Evolutionary conservation across 2,113 vertebrate species (phyloP), one percentile per base, ranked within the genome.

Genomic region (Caretta caretta): DNA sequence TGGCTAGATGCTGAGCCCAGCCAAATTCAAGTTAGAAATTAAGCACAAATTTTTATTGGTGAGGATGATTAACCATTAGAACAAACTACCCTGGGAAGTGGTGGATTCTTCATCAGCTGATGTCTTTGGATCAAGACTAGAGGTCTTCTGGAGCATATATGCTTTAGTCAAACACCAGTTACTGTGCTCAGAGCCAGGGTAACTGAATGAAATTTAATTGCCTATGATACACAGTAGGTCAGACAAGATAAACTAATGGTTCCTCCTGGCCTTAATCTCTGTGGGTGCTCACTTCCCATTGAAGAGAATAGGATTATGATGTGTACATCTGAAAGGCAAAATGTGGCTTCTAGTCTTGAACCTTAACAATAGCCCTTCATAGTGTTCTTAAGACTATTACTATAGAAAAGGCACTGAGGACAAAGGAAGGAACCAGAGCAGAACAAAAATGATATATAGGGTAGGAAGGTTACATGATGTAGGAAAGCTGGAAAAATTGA

Each of bases 381-480:
- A 84, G 51, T n/a, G 1, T 92, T 65, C 27, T n/a, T 31, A 46
- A 65, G 38, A 82, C 38, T 16, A n/a, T n/a, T 78, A 54, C 38
- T 0, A 3, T 83, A 69, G 19, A 35, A 95, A 97, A 94, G 94
- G 91, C 85, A 88, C 80, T 59, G 86, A 90, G 59, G 85, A 88
- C 87, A 96, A 89, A 94, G 86, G 91, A 95, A 54, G 89, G 80
- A 96, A 83, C 91, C 46, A 90, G 8, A 2, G 83, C 65, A 46
- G 24, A 78, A 92, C 72, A 92, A 76, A 91, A 91, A 94, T 93
- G 93, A 95, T 84, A 87, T 95, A 92, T 93, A 84, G 29, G 4
- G 25, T 92, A 91, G 93, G 87, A 97, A 76, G 24, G 88, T 49
- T 95, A 82, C 91, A 86, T 93, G 95, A 93, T 87, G 85, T 91